Conservation (phyloP, 2,888 invertebrate species). For the Hypercompe scribonia region DNA sequence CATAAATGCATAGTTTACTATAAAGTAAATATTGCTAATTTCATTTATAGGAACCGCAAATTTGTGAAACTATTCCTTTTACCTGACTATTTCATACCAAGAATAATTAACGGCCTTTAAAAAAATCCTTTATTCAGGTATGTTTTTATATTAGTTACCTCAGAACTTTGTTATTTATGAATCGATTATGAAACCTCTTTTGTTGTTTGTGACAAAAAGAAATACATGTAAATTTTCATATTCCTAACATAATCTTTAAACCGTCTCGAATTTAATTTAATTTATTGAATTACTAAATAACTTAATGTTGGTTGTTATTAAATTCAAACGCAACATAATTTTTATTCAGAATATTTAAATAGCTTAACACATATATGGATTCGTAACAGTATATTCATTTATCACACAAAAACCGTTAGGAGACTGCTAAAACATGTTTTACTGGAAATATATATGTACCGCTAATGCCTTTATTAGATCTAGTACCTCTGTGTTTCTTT, state of each 20-base stretch:
- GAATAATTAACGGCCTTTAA: too few species aligned
- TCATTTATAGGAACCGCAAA: too few species aligned
- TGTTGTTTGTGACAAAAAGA: too few species aligned
- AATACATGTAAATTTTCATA: neutral
- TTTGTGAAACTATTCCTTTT: too few species aligned
- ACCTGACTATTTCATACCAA: too few species aligned
- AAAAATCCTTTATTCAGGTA: too few species aligned
- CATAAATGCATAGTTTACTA: too few species aligned
- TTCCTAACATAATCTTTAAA: neutral
- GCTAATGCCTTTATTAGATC: neutral
- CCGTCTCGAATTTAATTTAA: neutral
- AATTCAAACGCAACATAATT: neutral
- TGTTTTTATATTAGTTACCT: too few species aligned
- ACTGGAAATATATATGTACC: neutral
- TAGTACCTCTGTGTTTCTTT: neutral
- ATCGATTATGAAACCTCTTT: too few species aligned
- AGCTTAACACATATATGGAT: neutral
- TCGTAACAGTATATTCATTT: neutral
- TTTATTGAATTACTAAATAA: neutral
- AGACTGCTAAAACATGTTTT: neutral
- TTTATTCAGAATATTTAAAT: neutral
- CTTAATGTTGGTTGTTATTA: too few species aligned
- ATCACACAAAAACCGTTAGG: neutral
- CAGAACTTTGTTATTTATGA: too few species aligned
- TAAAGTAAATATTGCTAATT: too few species aligned